Evolutionary conservation across 2,888 invertebrate species (phyloP).

Genomic region (Parnassius smintheus): DNA sequence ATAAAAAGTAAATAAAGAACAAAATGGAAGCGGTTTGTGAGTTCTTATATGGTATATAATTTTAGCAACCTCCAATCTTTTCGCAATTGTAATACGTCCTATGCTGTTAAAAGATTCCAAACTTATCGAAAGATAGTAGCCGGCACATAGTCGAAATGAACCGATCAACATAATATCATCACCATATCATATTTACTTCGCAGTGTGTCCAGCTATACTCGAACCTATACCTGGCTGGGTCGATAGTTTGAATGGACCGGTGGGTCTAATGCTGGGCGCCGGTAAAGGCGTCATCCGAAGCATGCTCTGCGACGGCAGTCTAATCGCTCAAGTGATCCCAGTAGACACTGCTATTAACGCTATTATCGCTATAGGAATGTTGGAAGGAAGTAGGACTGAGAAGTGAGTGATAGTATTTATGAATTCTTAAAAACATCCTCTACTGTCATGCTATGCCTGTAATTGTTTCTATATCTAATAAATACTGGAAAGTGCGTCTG

Average conservation of each 20-base stretch:
- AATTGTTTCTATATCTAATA: background rate
- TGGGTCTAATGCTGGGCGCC: conserved; percentile 89
- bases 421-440: too few species aligned
- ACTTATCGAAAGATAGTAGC: too few species aligned
- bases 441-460: background rate
- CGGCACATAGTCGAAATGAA: too few species aligned
- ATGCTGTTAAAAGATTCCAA: too few species aligned
- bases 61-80: too few species aligned
- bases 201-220: conserved; percentile 70
- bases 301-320: conserved; percentile 87
- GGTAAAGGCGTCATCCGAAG: conserved; percentile 93
- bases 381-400: conserved; percentile 76
- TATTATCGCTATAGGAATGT: conserved; percentile 86
- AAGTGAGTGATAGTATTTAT: conserved; percentile 51
- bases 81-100: too few species aligned
- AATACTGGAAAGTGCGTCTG: conserved; percentile 1
- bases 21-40: too few species aligned
- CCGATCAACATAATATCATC: too few species aligned
- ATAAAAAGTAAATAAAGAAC: too few species aligned
- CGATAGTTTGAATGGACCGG: conserved; percentile 94
- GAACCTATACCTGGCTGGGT: conserved; percentile 94
- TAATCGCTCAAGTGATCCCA: conserved; percentile 87
- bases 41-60: too few species aligned
- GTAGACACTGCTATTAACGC: conserved; percentile 91
- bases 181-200: too few species aligned